phyloP scores from a whole-genome alignment of 1,140 invertebrate genomes.

The Sipha flava region DNA sequence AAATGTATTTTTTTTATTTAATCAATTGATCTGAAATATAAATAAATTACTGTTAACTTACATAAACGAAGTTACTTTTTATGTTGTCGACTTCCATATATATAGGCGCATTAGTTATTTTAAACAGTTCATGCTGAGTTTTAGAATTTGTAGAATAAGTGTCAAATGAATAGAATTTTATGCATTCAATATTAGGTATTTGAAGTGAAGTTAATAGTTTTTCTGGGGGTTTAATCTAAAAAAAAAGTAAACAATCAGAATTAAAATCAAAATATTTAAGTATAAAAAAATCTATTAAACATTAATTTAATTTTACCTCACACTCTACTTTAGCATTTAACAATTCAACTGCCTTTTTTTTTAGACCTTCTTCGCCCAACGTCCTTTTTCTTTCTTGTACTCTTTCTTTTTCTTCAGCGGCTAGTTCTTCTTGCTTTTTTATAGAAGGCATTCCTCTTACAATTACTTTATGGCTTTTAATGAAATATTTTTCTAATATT shows the following conservation, averaged over 20 bases:
- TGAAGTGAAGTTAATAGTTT: constrained; percentile 58
- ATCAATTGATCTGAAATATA: constrained; percentile 35
- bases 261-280: neutral
- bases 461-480: constrained; percentile 50
- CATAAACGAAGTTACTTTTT: constrained; percentile 76
- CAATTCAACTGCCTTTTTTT: constrained; percentile 53
- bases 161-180: constrained; percentile 58
- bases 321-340: constrained; percentile 64
- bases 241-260: constrained; percentile 28
- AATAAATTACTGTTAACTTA: constrained; percentile 43
- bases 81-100: constrained; percentile 70
- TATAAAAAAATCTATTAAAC: neutral
- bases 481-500: constrained; percentile 62
- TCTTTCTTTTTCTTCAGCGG: constrained; percentile 57
- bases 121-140: constrained; percentile 52
- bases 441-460: constrained; percentile 52
- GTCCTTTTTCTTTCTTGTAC: constrained; percentile 54
- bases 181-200: constrained; percentile 59
- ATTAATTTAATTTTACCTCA: constrained; percentile 49
- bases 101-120: constrained; percentile 58
- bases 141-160: constrained; percentile 49
- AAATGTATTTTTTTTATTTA: too few relatives aligned
- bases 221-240: constrained; percentile 54
- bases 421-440: constrained; percentile 52
- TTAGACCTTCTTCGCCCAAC: constrained; percentile 61